A percentile compares a stretch with the other conserved stretches of the same genome.
Conservation (phyloP, 2,797 vertebrate species). For the Moxostoma hubbsi region DNA sequence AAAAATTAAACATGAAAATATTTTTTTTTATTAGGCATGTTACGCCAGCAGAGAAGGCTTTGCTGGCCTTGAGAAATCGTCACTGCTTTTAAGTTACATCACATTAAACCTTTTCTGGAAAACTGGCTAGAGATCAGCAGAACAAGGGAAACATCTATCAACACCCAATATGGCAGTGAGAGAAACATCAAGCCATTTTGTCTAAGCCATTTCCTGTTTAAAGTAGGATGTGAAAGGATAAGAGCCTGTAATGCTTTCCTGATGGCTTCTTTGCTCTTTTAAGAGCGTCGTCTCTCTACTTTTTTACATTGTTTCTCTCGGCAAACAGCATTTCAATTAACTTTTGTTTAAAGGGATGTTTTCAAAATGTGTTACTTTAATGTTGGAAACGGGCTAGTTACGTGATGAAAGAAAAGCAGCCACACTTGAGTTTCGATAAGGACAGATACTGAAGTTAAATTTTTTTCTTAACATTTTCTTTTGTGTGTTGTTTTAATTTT, state of each 20-base stretch:
- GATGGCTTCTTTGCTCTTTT: conserved; percentile 43
- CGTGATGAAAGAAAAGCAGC: neutral
- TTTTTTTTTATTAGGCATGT: too few species aligned
- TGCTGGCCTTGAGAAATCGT: too few species aligned
- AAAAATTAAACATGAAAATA: too few species aligned
- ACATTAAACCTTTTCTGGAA: conserved; percentile 21
- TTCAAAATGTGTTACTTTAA: conserved; percentile 9
- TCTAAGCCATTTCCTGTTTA: conserved; percentile 43
- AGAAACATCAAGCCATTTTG: conserved; percentile 44
- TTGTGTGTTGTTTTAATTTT: neutral
- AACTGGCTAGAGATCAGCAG: conserved; percentile 22
- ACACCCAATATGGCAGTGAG: conserved; percentile 34
- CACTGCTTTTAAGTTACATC: conserved; percentile 10
- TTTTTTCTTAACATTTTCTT: neutral
- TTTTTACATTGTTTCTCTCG: neutral
- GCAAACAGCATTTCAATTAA: conserved; percentile 41
- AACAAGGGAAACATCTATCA: conserved; percentile 33
- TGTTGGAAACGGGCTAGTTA: neutral
- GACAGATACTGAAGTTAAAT: neutral
- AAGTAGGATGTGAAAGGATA: conserved; percentile 47
- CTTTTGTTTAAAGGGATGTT: conserved; percentile 9
- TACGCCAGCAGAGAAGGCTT: too few species aligned
- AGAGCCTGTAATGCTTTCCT: conserved; percentile 46
- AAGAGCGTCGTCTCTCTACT: neutral
- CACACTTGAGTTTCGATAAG: neutral